phyloP scores from a whole-genome alignment of 2,113 vertebrate species.

The Pachycephala philippinensis region DNA sequence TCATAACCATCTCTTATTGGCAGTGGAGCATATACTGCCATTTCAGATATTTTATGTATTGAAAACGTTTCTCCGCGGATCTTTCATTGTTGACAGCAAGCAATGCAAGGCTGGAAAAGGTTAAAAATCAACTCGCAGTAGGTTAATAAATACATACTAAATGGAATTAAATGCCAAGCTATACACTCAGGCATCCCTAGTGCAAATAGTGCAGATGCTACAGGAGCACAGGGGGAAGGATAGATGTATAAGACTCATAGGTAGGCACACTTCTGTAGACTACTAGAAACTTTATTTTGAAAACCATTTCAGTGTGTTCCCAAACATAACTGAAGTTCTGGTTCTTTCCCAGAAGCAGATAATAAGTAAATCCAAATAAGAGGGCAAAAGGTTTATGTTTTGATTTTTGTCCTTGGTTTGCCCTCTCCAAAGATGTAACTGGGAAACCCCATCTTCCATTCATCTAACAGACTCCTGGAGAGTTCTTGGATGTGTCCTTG shows the following conservation, averaged over 20 bases:
- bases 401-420: not conserved
- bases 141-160: accelerated
- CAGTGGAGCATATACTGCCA: accelerated
- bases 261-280: accelerated
- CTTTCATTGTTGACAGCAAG: not conserved
- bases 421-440: not conserved
- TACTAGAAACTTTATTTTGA: not conserved
- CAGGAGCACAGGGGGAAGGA: accelerated
- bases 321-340: accelerated
- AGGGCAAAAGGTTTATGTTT: not conserved
- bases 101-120: accelerated
- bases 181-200: accelerated
- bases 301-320: accelerated
- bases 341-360: not conserved
- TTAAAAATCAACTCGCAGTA: accelerated
- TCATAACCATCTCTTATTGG: accelerated
- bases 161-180: accelerated
- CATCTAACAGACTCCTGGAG: accelerated
- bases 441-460: accelerated
- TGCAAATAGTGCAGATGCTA: not conserved
- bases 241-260: accelerated
- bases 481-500: not conserved
- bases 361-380: not conserved
- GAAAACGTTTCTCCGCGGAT: accelerated
- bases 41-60: accelerated